Conservation (phyloP, 2,888 invertebrate species). For the Nephrotoma appendiculata region DNA sequence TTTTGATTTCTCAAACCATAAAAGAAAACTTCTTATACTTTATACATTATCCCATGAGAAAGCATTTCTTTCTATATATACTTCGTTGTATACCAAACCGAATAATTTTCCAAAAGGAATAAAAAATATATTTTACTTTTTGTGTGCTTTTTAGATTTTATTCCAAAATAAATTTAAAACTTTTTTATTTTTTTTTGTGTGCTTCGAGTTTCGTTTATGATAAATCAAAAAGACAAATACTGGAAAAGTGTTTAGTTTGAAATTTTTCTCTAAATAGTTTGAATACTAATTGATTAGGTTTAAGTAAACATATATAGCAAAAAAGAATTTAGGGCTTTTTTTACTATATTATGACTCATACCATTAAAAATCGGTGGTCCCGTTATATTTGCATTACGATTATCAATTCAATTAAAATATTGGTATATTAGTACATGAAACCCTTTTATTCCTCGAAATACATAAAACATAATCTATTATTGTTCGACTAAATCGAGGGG, state of each 20-base stretch:
- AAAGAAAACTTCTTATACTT: background rate
- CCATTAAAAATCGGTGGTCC: background rate
- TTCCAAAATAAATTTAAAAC: background rate
- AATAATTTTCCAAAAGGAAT: background rate
- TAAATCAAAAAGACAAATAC: background rate
- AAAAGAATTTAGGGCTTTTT: background rate
- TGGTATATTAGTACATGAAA: background rate
- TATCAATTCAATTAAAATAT: background rate
- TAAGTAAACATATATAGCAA: background rate
- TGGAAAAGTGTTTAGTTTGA: background rate
- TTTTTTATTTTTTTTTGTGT: background rate
- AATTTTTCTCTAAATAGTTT: background rate
- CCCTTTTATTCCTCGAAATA: background rate
- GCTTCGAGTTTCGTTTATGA: background rate
- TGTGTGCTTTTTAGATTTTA: background rate
- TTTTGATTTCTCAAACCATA: background rate
- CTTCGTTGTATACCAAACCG: background rate
- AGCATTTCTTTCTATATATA: background rate
- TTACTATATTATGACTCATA: background rate
- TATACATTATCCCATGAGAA: background rate
- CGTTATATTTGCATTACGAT: background rate
- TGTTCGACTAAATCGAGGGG: background rate
- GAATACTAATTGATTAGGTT: background rate
- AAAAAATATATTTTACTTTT: background rate
- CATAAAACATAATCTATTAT: background rate